Percentiles rank a stretch among this genome's conserved stretches.
Conservation (phyloP, 2,888 invertebrate species). For the Clepsis dumicolana region DNA sequence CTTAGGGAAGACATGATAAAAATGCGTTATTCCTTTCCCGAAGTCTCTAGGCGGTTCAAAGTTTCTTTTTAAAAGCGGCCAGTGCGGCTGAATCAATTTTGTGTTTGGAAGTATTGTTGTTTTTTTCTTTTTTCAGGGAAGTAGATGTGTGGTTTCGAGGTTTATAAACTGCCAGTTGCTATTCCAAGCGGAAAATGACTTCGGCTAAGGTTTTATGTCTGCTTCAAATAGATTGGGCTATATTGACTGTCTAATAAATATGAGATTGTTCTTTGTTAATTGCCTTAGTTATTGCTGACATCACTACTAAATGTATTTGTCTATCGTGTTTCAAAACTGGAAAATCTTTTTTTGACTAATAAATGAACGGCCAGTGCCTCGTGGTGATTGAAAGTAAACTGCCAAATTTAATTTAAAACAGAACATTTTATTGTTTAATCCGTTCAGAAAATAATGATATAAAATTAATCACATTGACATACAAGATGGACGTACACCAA, state of each 20-base stretch:
- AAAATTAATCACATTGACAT: constrained; percentile 84
- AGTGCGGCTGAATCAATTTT: constrained; percentile 36
- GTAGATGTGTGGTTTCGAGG: neutral
- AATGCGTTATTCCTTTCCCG: constrained; percentile 67
- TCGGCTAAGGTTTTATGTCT: neutral
- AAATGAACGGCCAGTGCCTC: constrained; percentile 20
- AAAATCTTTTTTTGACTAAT: neutral
- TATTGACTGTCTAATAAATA: neutral
- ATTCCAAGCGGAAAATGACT: neutral
- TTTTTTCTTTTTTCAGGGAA: neutral
- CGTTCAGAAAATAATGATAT: constrained; percentile 83
- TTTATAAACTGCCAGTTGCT: neutral
- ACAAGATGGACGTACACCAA: constrained; percentile 85
- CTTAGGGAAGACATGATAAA: constrained; percentile 79
- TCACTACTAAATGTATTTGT: neutral
- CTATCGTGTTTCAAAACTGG: neutral
- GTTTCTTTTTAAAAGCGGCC: constrained; percentile 21
- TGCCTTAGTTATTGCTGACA: no score
- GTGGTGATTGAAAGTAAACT: constrained; percentile 60
- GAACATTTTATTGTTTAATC: constrained; percentile 86
- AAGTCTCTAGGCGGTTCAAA: constrained; percentile 42
- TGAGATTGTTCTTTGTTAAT: neutral
- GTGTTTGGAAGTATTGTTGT: constrained; percentile 18
- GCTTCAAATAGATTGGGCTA: neutral
- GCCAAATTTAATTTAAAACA: constrained; percentile 80